Conservation (phyloP, 1,140 invertebrate genomes). For the Pseudomyrmex cubaensis region DNA sequence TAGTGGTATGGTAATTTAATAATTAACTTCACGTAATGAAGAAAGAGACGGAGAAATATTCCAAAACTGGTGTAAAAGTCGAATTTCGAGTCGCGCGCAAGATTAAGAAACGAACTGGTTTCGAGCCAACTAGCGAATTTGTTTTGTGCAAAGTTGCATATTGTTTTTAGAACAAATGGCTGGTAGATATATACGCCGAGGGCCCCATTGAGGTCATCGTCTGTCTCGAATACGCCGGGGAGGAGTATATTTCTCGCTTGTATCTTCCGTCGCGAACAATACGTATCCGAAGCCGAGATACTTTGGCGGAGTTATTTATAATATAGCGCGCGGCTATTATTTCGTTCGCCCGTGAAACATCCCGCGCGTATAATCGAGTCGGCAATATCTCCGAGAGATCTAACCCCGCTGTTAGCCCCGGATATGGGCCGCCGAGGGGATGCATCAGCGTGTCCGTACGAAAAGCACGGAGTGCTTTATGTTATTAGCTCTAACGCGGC, state of each 20-base stretch:
- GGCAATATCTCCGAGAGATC: slow-evolving; percentile 55
- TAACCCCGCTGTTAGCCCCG: slow-evolving; percentile 41
- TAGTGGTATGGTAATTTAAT: slow-evolving; percentile 9
- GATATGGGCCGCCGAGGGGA: slow-evolving; percentile 40
- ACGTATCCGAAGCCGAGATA: slow-evolving; percentile 34
- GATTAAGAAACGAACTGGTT: not conserved
- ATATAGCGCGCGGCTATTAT: slow-evolving; percentile 48
- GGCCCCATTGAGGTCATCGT: slow-evolving; percentile 2
- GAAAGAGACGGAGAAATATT: not conserved
- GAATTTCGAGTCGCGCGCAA: not conserved
- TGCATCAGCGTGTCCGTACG: slow-evolving; percentile 54
- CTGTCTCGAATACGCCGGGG: not conserved
- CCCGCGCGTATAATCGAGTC: slow-evolving; percentile 59
- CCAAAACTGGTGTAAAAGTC: not conserved
- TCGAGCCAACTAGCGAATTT: no score
- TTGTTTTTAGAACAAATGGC: slow-evolving; percentile 2
- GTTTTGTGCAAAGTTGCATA: not conserved
- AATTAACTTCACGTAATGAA: not conserved
- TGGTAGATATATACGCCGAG: not conserved
- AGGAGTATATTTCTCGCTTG: slow-evolving; percentile 6
- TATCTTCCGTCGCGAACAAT: slow-evolving; percentile 39
- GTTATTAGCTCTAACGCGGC: slow-evolving; percentile 60
- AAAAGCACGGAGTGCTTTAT: slow-evolving; percentile 59
- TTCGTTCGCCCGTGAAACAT: slow-evolving; percentile 40
- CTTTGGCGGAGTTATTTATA: slow-evolving; percentile 49